Conservation (phyloP, 2,113 vertebrate genomes). For the Orientallactaga bullata region DNA sequence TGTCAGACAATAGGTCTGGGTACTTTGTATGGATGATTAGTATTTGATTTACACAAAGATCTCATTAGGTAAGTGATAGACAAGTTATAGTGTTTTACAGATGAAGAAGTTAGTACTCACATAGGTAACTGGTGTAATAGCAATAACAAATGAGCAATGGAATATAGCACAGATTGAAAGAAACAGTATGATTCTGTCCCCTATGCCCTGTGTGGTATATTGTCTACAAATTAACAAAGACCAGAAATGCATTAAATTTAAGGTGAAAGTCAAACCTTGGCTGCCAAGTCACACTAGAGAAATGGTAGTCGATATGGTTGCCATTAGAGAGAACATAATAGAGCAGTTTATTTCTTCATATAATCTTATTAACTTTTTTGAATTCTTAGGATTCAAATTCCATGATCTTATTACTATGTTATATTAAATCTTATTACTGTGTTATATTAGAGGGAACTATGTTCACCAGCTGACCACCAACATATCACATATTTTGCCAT, state of each 20-base stretch:
- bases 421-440: not conserved
- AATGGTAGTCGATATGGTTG: not conserved
- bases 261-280: not conserved
- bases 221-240: not conserved
- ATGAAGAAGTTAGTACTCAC: not conserved
- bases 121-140: not conserved
- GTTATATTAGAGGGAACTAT: not conserved
- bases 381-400: constrained; percentile 5
- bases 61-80: not conserved
- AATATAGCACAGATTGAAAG: not conserved
- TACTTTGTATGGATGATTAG: not conserved
- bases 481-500: not conserved
- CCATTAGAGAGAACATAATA: not conserved
- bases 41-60: not conserved
- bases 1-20: not conserved
- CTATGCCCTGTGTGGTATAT: not conserved
- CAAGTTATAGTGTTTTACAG: not conserved
- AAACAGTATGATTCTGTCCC: not conserved
- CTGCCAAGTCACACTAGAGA: not conserved
- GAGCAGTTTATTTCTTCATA: not conserved
- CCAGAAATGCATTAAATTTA: not conserved
- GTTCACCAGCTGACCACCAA: too few species aligned
- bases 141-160: not conserved
- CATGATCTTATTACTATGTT: not conserved
- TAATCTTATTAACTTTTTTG: not conserved